Evolutionary conservation across 2,113 vertebrate genomes (phyloP).

Genomic region (Pygoscelis antarcticus): DNA sequence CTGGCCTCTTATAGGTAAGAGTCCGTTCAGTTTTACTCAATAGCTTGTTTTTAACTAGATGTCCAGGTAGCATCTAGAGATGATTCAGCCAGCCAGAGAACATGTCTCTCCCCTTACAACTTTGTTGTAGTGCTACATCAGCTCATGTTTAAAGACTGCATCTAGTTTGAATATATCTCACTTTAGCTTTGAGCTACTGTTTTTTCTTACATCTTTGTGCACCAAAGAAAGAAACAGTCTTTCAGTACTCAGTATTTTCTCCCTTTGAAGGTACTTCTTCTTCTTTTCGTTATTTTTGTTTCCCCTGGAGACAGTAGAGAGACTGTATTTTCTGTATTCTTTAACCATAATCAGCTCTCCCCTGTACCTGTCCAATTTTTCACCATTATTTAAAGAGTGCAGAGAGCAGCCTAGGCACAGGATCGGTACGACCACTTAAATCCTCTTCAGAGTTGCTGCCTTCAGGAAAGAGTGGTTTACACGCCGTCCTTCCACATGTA

Average conservation of each 20-base stretch:
- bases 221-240: background rate
- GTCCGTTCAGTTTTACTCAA: background rate
- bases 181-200: background rate
- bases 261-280: background rate
- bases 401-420: background rate
- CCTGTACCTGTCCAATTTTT: background rate
- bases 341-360: background rate
- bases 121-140: background rate
- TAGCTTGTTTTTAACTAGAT: background rate
- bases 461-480: background rate
- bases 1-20: background rate
- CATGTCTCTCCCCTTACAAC: background rate
- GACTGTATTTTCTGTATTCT: background rate
- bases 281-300: background rate
- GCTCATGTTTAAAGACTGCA: background rate
- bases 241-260: background rate
- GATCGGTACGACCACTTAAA: rapidly evolving
- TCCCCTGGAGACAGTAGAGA: background rate
- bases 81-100: background rate
- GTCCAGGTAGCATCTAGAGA: background rate
- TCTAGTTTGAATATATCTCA: background rate
- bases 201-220: background rate
- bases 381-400: background rate
- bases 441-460: too few species aligned
- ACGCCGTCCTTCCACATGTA: background rate